phyloP scores from a whole-genome alignment of 2,113 vertebrate species.

The Myiozetetes cayanensis region DNA sequence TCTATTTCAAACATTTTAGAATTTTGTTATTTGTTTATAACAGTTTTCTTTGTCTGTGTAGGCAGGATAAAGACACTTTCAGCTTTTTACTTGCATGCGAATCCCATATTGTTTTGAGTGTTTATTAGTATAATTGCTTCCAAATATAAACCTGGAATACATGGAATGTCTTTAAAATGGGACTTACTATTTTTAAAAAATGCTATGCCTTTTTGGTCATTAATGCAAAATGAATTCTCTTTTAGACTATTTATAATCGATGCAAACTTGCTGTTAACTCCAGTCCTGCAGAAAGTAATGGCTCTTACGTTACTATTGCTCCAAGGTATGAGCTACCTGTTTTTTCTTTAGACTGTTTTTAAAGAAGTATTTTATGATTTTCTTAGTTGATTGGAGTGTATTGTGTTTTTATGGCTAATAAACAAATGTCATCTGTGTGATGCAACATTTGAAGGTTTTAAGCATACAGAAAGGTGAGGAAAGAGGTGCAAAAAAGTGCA shows the following conservation, averaged over 20 bases:
- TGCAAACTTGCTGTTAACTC: slow-evolving; percentile 80
- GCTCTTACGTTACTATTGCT: slow-evolving; percentile 12
- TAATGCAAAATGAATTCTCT: slow-evolving; percentile 11
- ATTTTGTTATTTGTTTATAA: not conserved
- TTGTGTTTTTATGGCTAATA: not conserved
- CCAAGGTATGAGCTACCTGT: slow-evolving; percentile 59
- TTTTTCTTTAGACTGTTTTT: not conserved
- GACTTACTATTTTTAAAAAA: not conserved
- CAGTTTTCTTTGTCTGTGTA: not conserved
- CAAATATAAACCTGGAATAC: not conserved
- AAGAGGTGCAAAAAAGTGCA: not conserved
- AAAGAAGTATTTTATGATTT: not conserved
- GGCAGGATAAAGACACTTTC: not conserved
- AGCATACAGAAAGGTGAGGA: not conserved
- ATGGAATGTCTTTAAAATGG: not conserved
- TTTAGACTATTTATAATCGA: slow-evolving; percentile 90
- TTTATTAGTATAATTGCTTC: not conserved
- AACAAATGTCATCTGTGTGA: not conserved
- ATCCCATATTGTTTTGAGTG: not conserved
- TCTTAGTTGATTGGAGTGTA: not conserved
- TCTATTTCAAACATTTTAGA: not conserved
- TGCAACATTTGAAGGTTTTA: not conserved
- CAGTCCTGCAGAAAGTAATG: slow-evolving; percentile 71
- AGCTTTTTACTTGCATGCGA: not conserved
- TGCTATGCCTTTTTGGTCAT: not conserved